Conservation (phyloP, 1,140 invertebrate genomes). For the Ceratosolen fusciceps region DNA sequence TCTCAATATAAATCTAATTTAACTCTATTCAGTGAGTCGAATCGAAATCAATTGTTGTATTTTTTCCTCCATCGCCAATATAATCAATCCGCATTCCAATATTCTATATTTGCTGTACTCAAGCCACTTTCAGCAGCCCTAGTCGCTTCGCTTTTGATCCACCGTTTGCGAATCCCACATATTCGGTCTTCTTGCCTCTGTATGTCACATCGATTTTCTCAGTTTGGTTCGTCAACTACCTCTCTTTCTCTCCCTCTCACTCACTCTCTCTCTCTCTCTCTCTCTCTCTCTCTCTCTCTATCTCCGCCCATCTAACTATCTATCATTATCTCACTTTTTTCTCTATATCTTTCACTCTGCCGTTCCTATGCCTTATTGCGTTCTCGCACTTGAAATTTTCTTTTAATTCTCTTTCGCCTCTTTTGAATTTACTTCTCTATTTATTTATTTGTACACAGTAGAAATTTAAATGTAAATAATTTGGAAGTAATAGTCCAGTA, state of each 20-base stretch:
- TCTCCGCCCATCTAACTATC: background rate
- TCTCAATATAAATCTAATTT: background rate
- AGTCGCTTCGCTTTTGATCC: background rate
- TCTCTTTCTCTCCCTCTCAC: background rate
- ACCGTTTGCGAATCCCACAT: background rate
- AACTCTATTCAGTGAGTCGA: background rate
- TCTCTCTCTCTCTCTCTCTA: background rate
- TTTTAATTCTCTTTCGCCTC: no score
- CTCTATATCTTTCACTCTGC: no score
- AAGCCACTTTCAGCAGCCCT: background rate
- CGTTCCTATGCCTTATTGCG: no score
- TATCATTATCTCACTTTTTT: background rate
- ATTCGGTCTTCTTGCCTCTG: background rate
- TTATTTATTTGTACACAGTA: no score
- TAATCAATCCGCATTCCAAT: background rate
- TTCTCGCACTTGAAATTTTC: no score
- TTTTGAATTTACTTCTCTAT: no score
- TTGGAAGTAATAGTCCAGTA: no score
- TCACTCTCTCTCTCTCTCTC: background rate
- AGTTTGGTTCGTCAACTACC: background rate
- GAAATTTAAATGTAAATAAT: no score
- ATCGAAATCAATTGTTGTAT: slow-evolving; percentile 27
- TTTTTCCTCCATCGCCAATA: background rate
- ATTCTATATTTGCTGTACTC: background rate
- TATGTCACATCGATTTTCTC: slow-evolving; percentile 39